These are phyloP conservation scores for Brachionichthys hirsutus DNA, from an alignment of 2,113 vertebrate species.

Conservation along the genomic window DNA sequence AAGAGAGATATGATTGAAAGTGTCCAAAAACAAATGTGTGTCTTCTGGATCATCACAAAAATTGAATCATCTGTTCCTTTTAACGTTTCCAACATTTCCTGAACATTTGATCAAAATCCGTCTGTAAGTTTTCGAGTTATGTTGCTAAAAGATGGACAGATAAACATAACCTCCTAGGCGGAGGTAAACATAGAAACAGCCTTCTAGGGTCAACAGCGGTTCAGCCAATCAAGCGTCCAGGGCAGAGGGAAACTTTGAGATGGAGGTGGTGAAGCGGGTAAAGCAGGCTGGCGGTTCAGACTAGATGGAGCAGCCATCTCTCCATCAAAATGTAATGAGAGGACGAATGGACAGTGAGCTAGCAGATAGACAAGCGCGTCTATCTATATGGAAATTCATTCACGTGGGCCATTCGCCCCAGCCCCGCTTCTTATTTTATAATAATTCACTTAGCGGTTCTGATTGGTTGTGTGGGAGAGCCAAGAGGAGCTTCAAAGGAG, in stretches of 20 bases:
- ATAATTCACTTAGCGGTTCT: constrained; percentile 62
- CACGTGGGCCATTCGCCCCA: constrained; percentile 29
- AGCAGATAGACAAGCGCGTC: constrained; percentile 69
- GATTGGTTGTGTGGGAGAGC: constrained; percentile 59
- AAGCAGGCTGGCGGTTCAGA: constrained; percentile 47
- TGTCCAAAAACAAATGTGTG: too few species aligned
- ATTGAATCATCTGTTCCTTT: too few species aligned
- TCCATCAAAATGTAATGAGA: constrained; percentile 74
- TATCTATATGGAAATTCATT: constrained; percentile 83
- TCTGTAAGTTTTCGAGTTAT: too few species aligned
- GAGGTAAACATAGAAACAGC: too few species aligned
- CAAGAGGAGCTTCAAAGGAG: constrained; percentile 47
- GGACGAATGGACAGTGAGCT: constrained; percentile 59
- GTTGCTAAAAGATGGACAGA: too few species aligned
- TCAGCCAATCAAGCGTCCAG: constrained; percentile 65
- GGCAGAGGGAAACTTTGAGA: constrained; percentile 37
- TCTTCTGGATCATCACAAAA: too few species aligned
- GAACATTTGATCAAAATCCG: too few species aligned
- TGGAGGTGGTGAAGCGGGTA: constrained; percentile 1
- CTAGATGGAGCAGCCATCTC: constrained; percentile 63
- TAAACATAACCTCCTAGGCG: too few species aligned
- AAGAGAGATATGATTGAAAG: too few species aligned
- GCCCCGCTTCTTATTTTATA: constrained; percentile 36
- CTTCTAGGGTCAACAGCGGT: constrained; percentile 55
- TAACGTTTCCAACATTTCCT: too few species aligned